These are phyloP conservation scores for Eupithecia vulgata DNA, from an alignment of 2,888 invertebrate genomes.

Conservation along the genomic window DNA sequence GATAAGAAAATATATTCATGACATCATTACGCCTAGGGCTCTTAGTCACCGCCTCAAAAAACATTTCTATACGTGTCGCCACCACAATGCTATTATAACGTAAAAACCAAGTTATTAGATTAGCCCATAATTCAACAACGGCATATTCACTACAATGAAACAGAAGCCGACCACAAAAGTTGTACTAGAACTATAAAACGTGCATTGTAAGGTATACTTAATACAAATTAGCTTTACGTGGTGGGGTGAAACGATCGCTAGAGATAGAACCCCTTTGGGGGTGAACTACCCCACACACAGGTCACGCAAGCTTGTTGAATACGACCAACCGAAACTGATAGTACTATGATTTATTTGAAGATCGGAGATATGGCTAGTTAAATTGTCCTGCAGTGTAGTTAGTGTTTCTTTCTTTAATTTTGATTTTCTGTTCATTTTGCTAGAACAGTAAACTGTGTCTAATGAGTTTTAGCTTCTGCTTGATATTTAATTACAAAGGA, in stretches of 20 bases:
- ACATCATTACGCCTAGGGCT: not conserved
- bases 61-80: not conserved
- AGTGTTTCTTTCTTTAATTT: not conserved
- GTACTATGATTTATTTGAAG: constrained; percentile 22
- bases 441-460: constrained; percentile 12
- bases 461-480: constrained; percentile 10
- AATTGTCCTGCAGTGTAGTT: constrained; percentile 11
- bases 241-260: constrained; percentile 27
- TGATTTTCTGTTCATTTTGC: not conserved
- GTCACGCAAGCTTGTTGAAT: constrained; percentile 33
- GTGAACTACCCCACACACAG: constrained; percentile 15
- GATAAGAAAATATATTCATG: not conserved
- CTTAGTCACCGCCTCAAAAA: not conserved
- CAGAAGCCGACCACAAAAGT: constrained; percentile 18
- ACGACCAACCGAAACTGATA: constrained; percentile 20
- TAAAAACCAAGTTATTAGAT: not conserved
- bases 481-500: constrained; percentile 11
- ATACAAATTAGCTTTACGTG: constrained; percentile 32
- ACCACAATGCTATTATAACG: not conserved
- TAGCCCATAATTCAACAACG: not conserved
- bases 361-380: not conserved
- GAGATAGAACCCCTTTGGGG: constrained; percentile 13
- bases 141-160: not conserved
- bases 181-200: constrained; percentile 22
- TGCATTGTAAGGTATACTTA: constrained; percentile 19